phyloP scores from a whole-genome alignment of 2,113 vertebrate genomes.

The Brachypteracias leptosomus region DNA sequence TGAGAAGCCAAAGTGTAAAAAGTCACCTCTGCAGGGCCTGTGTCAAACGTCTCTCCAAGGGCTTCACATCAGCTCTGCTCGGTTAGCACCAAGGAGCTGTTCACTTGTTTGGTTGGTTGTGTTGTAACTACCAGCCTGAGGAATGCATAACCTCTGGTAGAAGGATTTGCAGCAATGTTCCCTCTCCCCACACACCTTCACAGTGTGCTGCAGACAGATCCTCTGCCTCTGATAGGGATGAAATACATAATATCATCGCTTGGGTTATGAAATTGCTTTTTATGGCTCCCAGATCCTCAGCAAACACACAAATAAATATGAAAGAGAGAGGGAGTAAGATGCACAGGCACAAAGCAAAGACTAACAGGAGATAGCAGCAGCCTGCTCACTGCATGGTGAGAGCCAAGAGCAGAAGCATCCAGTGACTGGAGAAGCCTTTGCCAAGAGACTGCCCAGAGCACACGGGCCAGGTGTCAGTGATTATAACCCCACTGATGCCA shows the following conservation, averaged over 20 bases:
- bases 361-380: not conserved
- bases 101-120: not conserved
- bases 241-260: not conserved
- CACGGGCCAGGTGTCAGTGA: constrained; percentile 50
- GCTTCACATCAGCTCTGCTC: not conserved
- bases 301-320: not conserved
- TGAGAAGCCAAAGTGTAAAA: not conserved
- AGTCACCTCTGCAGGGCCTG: not conserved
- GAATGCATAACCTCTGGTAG: not conserved
- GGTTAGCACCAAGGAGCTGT: not conserved
- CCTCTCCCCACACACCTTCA: not conserved
- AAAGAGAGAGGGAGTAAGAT: not conserved
- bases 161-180: not conserved
- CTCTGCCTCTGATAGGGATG: rapidly evolving
- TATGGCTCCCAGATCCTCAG: not conserved
- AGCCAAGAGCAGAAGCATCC: constrained; percentile 44
- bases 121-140: not conserved
- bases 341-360: not conserved
- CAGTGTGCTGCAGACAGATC: rapidly evolving
- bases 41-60: not conserved
- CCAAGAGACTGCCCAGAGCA: constrained; percentile 24
- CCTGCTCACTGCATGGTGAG: not conserved
- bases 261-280: not conserved
- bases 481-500: constrained; percentile 26
- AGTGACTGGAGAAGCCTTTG: not conserved